Evolutionary conservation across 2,113 vertebrate genomes (phyloP).

Genomic region (Hippocampus abdominalis): DNA sequence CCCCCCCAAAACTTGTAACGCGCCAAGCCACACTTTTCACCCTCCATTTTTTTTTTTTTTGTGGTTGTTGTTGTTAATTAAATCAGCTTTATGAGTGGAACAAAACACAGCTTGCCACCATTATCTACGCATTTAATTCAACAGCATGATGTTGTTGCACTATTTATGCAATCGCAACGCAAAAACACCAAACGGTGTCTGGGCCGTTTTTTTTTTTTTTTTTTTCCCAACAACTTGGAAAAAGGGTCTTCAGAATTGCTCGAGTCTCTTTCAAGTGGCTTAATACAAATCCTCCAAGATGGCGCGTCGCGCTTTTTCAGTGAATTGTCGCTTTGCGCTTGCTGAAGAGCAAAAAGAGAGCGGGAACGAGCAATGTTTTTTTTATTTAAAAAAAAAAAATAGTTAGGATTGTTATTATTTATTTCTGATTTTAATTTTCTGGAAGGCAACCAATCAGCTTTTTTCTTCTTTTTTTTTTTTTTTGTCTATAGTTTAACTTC

Average conservation of each 20-base stretch:
- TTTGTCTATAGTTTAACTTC: constrained; percentile 74
- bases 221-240: constrained; percentile 59
- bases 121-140: constrained; percentile 1
- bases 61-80: neutral
- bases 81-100: neutral
- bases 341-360: constrained; percentile 41
- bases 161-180: constrained; percentile 59
- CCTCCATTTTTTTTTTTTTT: constrained; percentile 13
- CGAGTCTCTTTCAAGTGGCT: constrained; percentile 54
- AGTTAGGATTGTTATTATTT: constrained; percentile 67
- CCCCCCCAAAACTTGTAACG: neutral
- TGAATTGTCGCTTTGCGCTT: constrained; percentile 51
- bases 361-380: constrained; percentile 49
- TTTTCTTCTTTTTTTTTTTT: constrained; percentile 45
- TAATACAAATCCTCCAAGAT: constrained; percentile 61
- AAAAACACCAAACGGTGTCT: constrained; percentile 57
- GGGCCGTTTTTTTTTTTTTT: constrained; percentile 25
- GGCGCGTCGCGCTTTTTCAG: constrained; percentile 23
- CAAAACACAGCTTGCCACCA: neutral
- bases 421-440: constrained; percentile 60
- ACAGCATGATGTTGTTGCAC: constrained; percentile 16
- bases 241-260: constrained; percentile 47
- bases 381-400: constrained; percentile 28
- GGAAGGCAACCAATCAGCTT: constrained; percentile 67
- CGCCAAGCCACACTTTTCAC: neutral